Evolutionary conservation across 2,113 vertebrate genomes (phyloP), one percentile per base, ranked within the genome.

Genomic region (Todiramphus saurophagus): DNA sequence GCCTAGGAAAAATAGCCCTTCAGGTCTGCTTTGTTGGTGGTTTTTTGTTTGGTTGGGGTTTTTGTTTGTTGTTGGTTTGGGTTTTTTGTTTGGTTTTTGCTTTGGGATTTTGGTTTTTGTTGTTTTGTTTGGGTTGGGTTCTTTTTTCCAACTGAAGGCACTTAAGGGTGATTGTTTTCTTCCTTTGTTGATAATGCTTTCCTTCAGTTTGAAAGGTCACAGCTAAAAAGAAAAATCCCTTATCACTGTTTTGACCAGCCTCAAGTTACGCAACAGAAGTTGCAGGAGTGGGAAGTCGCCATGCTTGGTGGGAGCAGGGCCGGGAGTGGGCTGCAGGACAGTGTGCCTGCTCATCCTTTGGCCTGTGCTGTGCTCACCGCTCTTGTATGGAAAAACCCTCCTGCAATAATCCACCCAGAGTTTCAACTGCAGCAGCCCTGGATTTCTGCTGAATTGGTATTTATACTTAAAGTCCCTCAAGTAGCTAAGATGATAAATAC

Each of bases 311-410:
- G 44, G 28, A 94, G 70, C 5, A 2, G 41, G n/a, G 11, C 19
- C 14, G 0, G 3, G 15, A 41, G 30, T 2, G 2, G 14, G 14
- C 59, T 17, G 28, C 39, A 28, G 79, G 28, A 15, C 1, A 0
- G 0, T 12, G 43, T 28, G 23, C 28, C 18, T 10, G 11, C 37
- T 75, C 1, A 0, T 46, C 72, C 30, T 62, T 9, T 1, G 5
- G 21, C 20, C 50, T 46, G 17, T 27, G 27, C 37, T 2, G 1
- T 6, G 14, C 27, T 66, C 41, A 9, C 31, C 6, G 3, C 27
- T 48, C 35, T 16, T 7, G 4, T 16, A 10, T 10, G 16, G 64
- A 51, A 46, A 46, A 41, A 37, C 37, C 37, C 37, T 37, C 37
- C 37, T 9, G 37, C 37, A 37, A 37, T 18, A 50, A 37, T 14